Base-by-base conservation (phyloP, 2,888 invertebrate species). In the Ophonus ardosiacus region DNA sequence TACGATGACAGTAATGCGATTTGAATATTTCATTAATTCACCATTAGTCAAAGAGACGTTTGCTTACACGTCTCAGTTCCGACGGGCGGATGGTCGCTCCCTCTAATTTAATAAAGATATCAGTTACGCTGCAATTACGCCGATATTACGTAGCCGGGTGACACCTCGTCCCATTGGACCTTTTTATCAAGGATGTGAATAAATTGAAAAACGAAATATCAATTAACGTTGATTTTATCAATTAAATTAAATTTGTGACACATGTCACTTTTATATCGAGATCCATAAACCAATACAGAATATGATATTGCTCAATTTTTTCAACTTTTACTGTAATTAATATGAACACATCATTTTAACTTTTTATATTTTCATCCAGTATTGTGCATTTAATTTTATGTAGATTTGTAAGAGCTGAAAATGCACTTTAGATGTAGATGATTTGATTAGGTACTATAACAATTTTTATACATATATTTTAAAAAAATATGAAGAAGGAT, bases 31-130 rank as follows among this genome's bases (percentile, higher is more conserved):
- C 65, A 65, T 65, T 81, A 65, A 61, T 81, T 65, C 51, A 65
- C 81, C 63, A 81, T 81, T 81, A 81, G 65, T 81, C 65, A 81
- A 81, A 81, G 63, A 31, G 80, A 61, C 80, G 59, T 80, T 59
- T 80, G 59, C 38, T 57, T 59, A 80, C 57, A 81, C 65, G 61
- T 51, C 59, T 61, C 80, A 40, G 21, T 40, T 63, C 63, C 80
- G 21, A 18, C 43, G 56, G 17, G n/a, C 31, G 24, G 17, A n/a
- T 57, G 78, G 43, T 18, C 63, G 61, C 43, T 51, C 81, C 43
- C 81, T 31, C 38, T 80, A 80, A 80, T 80, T 57, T 61, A 80
- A 80, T 81, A 81, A 81, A 81, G 81, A 81, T 81, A 81, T 81
- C 81, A 81, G 61, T 81, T 78, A 78, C 78, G 21, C 13, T 74